Evolutionary conservation across 2,888 invertebrate species (phyloP).

Genomic region (Dorcus parallelipipedus): DNA sequence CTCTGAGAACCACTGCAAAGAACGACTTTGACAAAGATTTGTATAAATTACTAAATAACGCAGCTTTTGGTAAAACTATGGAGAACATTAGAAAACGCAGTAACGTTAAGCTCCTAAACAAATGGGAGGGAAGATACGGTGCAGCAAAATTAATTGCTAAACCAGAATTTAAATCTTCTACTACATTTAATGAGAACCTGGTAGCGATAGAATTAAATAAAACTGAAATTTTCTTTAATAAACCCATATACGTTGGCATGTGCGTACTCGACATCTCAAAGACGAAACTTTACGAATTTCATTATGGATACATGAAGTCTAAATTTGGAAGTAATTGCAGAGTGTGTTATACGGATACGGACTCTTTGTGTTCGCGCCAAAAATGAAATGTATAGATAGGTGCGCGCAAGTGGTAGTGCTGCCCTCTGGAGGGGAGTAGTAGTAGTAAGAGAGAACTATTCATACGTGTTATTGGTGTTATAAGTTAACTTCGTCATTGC

Average conservation of each 20-base stretch:
- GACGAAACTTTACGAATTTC: conserved; percentile 37
- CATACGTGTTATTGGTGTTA: too few species aligned
- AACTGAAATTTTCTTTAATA: conserved; percentile 29
- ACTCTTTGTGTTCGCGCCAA: too few species aligned
- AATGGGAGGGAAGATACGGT: conserved; percentile 32
- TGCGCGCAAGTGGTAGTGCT: too few species aligned
- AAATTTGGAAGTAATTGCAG: background rate
- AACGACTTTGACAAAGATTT: background rate
- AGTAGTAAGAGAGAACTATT: too few species aligned
- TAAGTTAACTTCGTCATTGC: too few species aligned
- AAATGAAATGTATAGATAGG: too few species aligned
- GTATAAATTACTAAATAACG: conserved; percentile 4
- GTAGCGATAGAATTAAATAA: conserved; percentile 35
- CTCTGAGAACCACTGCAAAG: background rate
- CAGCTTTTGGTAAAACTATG: conserved; percentile 5
- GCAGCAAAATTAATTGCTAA: conserved; percentile 32
- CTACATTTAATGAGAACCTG: conserved; percentile 36
- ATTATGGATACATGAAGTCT: conserved; percentile 11
- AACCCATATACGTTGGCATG: conserved; percentile 40
- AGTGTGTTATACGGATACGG: background rate
- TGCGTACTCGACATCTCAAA: conserved; percentile 40
- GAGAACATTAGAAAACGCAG: conserved; percentile 4
- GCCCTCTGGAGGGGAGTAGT: too few species aligned
- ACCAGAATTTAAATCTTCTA: conserved; percentile 31
- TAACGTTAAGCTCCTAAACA: background rate